Conservation (phyloP, 2,797 vertebrate species). For the Clarias platycephalus region DNA sequence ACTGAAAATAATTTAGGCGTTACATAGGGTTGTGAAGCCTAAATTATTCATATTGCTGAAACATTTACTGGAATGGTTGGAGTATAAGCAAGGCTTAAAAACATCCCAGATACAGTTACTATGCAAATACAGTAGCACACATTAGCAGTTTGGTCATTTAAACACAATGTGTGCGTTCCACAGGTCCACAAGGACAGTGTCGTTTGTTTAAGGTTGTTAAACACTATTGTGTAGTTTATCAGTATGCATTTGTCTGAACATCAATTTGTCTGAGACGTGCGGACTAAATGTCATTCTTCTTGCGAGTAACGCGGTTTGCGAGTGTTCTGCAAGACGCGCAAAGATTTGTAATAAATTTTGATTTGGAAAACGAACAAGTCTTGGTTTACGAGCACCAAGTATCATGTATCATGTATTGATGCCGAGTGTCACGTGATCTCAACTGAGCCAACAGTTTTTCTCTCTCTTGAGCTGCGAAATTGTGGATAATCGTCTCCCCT, state of each 20-base stretch:
- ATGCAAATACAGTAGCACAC: neutral
- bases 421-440: too few relatives aligned
- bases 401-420: too few relatives aligned
- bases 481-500: too few relatives aligned
- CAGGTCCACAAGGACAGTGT: neutral
- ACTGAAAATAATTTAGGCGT: neutral
- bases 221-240: neutral
- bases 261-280: neutral
- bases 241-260: neutral
- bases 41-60: neutral
- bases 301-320: too few relatives aligned
- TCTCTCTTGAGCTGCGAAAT: too few relatives aligned
- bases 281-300: neutral
- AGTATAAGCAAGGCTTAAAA: neutral
- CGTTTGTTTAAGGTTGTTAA: neutral
- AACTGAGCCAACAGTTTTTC: too few relatives aligned
- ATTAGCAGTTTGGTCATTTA: neutral
- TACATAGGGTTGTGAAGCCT: neutral
- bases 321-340: too few relatives aligned
- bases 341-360: too few relatives aligned
- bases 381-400: too few relatives aligned
- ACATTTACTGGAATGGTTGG: neutral
- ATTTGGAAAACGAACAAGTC: too few relatives aligned
- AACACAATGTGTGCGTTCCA: neutral
- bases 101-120: too few relatives aligned